Evolutionary conservation across 1,140 invertebrate species (phyloP), one percentile per base, ranked within the genome.

Genomic region (Drosophila leontia): DNA sequence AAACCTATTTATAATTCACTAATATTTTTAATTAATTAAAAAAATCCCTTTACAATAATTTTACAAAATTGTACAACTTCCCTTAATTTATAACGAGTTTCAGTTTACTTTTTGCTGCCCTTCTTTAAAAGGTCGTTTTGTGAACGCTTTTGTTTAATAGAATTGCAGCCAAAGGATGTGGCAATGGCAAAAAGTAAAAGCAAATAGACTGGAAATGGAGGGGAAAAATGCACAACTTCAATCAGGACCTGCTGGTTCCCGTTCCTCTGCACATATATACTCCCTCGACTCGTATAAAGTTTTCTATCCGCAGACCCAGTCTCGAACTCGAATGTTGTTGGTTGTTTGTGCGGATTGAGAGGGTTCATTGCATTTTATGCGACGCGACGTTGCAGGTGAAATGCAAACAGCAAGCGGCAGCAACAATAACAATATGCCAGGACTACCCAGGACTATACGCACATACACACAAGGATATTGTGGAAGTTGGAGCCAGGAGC

Each of bases 331-430:
- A 29, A 64, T 68, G 75, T 53, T 69, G 42, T 56, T n/a, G 8
- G 53, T n/a, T 56, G 53, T 56, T 56, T 56, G 51, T 55, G 50
- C 6, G 45, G 67, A 71, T 37, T 58, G 67, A 72, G 63, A 70
- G 84, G 87, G 84, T 87, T 87, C 80, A 88, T 87, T 88, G 84
- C 84, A 90, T 87, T 87, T 84, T 81, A 87, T 84, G 84, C 74
- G 78, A 88, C 79, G 85, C 80, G 69, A 90, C 80, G 85, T 90
- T 88, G 84, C 85, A 87, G 83, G 84, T 87, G 82, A 83, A 87
- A 79, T 76, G 65, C 83, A 86, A 82, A 82, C 65, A 86, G 58
- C 35, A 51, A 48, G 26, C n/a, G 17, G 48, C 75, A 86, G 70
- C 81, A 84, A 41, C 61, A 75, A 59, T 76, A 78, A 58, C 79